Evolutionary conservation across 1,140 invertebrate species (phyloP).

Genomic region (Olivierus martensii): DNA sequence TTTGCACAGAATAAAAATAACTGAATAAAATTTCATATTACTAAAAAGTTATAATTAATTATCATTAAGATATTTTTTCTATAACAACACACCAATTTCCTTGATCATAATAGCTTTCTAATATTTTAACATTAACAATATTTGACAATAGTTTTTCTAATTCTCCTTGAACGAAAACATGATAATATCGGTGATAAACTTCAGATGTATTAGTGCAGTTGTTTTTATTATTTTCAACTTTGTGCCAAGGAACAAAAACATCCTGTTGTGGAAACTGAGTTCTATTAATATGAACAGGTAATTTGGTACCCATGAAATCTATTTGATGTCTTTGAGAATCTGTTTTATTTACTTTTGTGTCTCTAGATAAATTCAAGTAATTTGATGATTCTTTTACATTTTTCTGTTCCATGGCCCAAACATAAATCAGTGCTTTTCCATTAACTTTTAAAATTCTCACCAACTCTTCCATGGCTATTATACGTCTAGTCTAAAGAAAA

Average conservation of each 20-base stretch:
- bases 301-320: background rate
- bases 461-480: slow-evolving; percentile 59
- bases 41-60: background rate
- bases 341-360: slow-evolving; percentile 21
- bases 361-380: slow-evolving; percentile 52
- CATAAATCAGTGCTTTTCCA: slow-evolving; percentile 72
- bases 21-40: too few relatives aligned
- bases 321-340: background rate
- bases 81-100: slow-evolving; percentile 89
- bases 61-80: slow-evolving; percentile 35
- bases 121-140: slow-evolving; percentile 33
- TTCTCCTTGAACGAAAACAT: slow-evolving; percentile 82
- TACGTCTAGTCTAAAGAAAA: slow-evolving; percentile 46
- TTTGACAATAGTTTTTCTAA: slow-evolving; percentile 51
- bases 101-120: slow-evolving; percentile 78
- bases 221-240: slow-evolving; percentile 16
- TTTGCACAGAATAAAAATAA: too few relatives aligned
- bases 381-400: slow-evolving; percentile 47
- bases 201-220: slow-evolving; percentile 33
- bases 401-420: slow-evolving; percentile 88
- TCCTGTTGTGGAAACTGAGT: slow-evolving; percentile 66
- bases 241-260: slow-evolving; percentile 40
- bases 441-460: slow-evolving; percentile 48
- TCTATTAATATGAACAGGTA: slow-evolving; percentile 76
- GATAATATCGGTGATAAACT: slow-evolving; percentile 79